Conservation (phyloP, 2,888 invertebrate species). For the Tanytarsus gracilentus region DNA sequence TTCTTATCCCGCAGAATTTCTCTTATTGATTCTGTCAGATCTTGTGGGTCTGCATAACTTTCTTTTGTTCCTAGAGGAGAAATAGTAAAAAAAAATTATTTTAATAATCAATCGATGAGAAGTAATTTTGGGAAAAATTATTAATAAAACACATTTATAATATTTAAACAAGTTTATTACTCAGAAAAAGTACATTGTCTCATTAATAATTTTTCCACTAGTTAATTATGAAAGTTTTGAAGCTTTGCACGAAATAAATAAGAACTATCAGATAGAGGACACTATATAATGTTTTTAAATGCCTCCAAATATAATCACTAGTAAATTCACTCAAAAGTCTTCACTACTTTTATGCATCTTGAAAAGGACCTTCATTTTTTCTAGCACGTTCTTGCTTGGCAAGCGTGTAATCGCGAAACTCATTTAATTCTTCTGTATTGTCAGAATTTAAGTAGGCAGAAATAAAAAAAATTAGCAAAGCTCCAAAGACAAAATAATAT, state of each 20-base stretch:
- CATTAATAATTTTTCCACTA: neutral
- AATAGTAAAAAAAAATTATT: conserved; percentile 6
- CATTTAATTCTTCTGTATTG: conserved; percentile 16
- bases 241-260: no score
- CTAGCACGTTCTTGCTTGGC: neutral
- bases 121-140: neutral
- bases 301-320: neutral
- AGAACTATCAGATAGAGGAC: no score
- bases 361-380: neutral
- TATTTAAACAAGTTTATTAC: neutral
- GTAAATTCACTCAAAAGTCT: neutral
- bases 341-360: conserved; percentile 12
- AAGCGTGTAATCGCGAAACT: conserved; percentile 29
- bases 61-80: conserved; percentile 52
- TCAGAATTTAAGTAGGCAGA: conserved; percentile 18
- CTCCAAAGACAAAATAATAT: conserved; percentile 31
- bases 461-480: conserved; percentile 25
- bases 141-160: conserved; percentile 10
- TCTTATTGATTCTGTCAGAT: conserved; percentile 53
- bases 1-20: conserved; percentile 50
- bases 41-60: conserved; percentile 50
- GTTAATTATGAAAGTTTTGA: no score
- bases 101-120: neutral
- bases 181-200: neutral
- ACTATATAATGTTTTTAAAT: neutral